phyloP scores from a whole-genome alignment of 2,797 vertebrate species.

The Acanthornis magna region DNA sequence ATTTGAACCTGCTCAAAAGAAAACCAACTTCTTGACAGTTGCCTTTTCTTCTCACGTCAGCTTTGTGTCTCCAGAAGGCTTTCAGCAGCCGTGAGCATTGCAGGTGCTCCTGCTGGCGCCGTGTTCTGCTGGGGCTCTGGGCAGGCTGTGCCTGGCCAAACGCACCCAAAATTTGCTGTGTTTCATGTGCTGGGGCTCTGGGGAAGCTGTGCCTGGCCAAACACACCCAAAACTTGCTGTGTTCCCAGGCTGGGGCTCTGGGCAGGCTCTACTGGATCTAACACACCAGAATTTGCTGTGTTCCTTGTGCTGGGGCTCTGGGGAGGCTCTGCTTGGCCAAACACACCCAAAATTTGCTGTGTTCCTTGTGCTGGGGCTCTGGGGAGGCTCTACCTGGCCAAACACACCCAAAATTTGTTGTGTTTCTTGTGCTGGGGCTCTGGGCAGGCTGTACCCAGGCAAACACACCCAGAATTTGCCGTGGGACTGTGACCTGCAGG shows the following conservation, averaged over 20 bases:
- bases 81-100: not conserved
- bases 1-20: not conserved
- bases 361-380: no score
- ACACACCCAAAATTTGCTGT: not conserved
- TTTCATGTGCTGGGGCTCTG: no score
- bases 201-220: not conserved
- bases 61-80: not conserved
- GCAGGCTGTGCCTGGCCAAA: not conserved
- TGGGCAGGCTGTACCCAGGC: not conserved
- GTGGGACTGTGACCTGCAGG: not conserved
- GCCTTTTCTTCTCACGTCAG: not conserved
- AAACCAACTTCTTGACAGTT: not conserved
- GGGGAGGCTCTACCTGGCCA: not conserved
- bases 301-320: not conserved
- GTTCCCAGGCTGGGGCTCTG: not conserved
- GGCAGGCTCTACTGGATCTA: not conserved
- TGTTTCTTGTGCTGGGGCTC: not conserved
- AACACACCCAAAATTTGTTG: not conserved
- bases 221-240: not conserved
- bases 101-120: not conserved
- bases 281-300: not conserved
- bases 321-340: not conserved
- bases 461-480: not conserved
- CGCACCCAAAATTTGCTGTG: not conserved
- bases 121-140: not conserved